phyloP scores from a whole-genome alignment of 2,797 vertebrate species.

The Alectoris magna region DNA sequence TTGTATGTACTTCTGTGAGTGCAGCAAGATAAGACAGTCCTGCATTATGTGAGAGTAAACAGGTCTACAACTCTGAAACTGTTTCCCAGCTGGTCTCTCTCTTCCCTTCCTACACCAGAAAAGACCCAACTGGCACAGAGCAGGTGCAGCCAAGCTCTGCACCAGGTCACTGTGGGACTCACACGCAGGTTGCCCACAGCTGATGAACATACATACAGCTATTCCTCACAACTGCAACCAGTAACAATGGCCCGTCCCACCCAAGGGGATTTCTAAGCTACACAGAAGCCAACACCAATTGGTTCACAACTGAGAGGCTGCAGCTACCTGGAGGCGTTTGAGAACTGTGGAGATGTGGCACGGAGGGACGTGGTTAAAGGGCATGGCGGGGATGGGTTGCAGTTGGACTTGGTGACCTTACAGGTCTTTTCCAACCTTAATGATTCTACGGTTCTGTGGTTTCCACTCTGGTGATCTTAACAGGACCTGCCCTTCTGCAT shows the following conservation, averaged over 20 bases:
- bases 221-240: not conserved
- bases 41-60: not conserved
- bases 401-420: too few relatives aligned
- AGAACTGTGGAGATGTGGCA: too few relatives aligned
- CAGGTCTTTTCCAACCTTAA: too few relatives aligned
- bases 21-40: not conserved
- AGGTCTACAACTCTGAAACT: not conserved
- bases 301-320: fast-evolving
- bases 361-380: too few relatives aligned
- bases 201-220: fast-evolving
- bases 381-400: too few relatives aligned
- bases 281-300: not conserved
- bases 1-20: not conserved
- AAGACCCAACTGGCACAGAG: not conserved
- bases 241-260: not conserved
- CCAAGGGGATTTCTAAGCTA: not conserved
- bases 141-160: not conserved
- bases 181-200: not conserved
- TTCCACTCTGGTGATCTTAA: not conserved
- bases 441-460: too few relatives aligned
- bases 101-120: not conserved
- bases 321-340: not conserved
- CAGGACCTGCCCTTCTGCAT: not conserved
- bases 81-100: not conserved
- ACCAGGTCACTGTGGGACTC: not conserved